Evolutionary conservation across 2,888 invertebrate genomes (phyloP).

Genomic region (Scotopteryx bipunctaria): DNA sequence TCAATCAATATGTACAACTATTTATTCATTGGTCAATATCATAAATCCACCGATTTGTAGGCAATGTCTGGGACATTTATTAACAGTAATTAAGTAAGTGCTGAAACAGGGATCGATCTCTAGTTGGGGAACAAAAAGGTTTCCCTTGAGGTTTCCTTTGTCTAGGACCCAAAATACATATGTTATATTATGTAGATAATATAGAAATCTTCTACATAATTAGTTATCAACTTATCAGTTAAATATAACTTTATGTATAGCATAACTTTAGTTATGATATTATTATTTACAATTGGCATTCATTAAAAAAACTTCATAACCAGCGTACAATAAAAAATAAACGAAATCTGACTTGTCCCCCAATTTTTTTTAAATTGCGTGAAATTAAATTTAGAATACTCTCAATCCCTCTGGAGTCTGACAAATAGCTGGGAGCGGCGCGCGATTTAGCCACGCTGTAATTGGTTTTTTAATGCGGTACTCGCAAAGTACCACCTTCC

Average conservation of each 20-base stretch:
- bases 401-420: slow-evolving; percentile 79
- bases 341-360: slow-evolving; percentile 65
- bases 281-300: slow-evolving; percentile 45
- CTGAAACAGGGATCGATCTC: slow-evolving; percentile 42
- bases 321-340: slow-evolving; percentile 69
- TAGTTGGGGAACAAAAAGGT: slow-evolving; percentile 35
- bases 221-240: no score
- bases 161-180: no score
- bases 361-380: slow-evolving; percentile 79
- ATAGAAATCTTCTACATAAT: no score
- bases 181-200: no score
- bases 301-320: slow-evolving; percentile 69
- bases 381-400: slow-evolving; percentile 83
- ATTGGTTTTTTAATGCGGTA: slow-evolving; percentile 83
- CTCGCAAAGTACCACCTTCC: slow-evolving; percentile 80
- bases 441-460: slow-evolving; percentile 80
- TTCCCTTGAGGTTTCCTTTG: slow-evolving; percentile 42
- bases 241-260: no score
- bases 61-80: slow-evolving; percentile 20
- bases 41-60: slow-evolving; percentile 14
- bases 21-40: slow-evolving; percentile 2
- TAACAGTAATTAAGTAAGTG: slow-evolving; percentile 46
- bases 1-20: not conserved
- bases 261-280: not conserved
- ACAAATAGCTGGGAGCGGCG: slow-evolving; percentile 78